Conservation (phyloP, 2,888 invertebrate species). For the Tipula confusa region DNA sequence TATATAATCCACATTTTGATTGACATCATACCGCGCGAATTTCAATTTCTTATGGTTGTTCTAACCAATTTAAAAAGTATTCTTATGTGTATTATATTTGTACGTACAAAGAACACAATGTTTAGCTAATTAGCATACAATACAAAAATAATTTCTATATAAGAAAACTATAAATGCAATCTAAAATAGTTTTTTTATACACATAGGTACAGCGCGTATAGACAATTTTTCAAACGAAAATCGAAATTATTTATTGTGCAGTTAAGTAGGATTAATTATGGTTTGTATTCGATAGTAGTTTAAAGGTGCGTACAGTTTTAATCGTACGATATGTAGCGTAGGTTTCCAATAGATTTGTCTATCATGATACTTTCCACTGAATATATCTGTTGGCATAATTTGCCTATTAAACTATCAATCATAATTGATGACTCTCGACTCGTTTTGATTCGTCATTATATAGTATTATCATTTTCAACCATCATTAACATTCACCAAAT, state of each 20-base stretch:
- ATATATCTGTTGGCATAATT: background rate
- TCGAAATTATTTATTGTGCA: slow-evolving; percentile 20
- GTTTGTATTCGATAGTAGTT: background rate
- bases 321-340: background rate
- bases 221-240: background rate
- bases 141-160: background rate
- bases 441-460: too few relatives aligned
- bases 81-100: background rate
- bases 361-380: background rate
- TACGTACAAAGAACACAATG: background rate
- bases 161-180: background rate
- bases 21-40: slow-evolving; percentile 20
- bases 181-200: background rate
- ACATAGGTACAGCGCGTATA: background rate
- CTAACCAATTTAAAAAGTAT: slow-evolving; percentile 5
- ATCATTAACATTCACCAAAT: background rate
- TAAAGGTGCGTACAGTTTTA: slow-evolving; percentile 3
- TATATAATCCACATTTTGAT: background rate
- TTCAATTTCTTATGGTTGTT: slow-evolving; percentile 12
- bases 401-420: background rate
- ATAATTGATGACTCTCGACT: too few relatives aligned
- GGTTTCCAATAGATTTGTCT: background rate
- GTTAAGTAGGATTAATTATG: slow-evolving; percentile 8
- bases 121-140: background rate
- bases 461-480: background rate